Base-by-base conservation (phyloP, 2,797 vertebrate species). In the Simalia tracyae region DNA sequence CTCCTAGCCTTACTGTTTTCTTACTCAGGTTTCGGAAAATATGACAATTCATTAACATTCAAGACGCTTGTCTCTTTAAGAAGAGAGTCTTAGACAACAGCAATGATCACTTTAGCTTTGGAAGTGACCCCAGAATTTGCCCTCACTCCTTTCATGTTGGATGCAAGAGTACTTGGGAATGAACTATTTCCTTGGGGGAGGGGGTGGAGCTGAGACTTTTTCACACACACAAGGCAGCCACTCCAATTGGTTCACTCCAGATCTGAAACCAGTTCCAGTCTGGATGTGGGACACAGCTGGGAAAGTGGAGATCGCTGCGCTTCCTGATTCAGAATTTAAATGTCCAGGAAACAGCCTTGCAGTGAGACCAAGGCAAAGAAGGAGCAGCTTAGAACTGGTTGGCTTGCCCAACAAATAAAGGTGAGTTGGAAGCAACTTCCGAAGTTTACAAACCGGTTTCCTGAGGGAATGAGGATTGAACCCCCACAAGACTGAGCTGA, bases 71-170 rank as follows among this genome's bases (percentile, higher is more conserved):
- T 84, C 94, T 90, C 97, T 97, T 97, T 97, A 97, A 97, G 96
- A 96, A 96, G 93, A 90, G 90, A 93, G 94, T 76, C 50, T 64
- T 66, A 97, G 97, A 98, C 97, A 96, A 97, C 96, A 96, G 97
- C 97, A 97, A 98, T 97, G 98, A 98, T 98, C 98, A 97, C 97
- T 98, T 98, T 98, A 98, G 97, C 98, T 98, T 98, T 99, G 98
- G 98, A 98, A 98, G 98, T 98, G 98, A 98, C 98, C 98, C 98
- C 97, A 97, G 93, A 94, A 94, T 95, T 97, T 96, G 95, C 95
- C 42, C 42, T 46, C 50, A 97, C 95, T 94, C 97, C 97, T 98
- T 98, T 98, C 97, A 97, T 97, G 93, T 96, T 94, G 96, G 96
- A 84, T 93, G 96, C 97, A 95, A 95, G 97, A 96, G 96, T 96